Evolutionary conservation across 1,140 invertebrate species (phyloP), one percentile per base, ranked within the genome.

Genomic region (Pygmarrhopalites habei): DNA sequence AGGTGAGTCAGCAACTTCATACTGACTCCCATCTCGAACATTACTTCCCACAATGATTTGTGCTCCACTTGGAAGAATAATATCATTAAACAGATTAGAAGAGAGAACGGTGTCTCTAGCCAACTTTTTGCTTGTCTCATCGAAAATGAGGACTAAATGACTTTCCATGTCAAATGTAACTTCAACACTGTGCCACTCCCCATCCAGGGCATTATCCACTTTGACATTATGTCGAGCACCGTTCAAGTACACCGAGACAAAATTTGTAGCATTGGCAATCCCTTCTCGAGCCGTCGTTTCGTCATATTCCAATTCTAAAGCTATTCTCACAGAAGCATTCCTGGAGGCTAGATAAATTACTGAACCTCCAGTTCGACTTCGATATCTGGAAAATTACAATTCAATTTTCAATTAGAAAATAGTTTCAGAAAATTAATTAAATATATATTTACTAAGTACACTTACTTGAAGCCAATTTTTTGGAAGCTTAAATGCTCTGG

Each of bases 121-220:
- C 7, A 58, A 17, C 25, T 23, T 43, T 28, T 58, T 51, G 32
- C 23, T 23, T 29, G 14, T 12, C n/a, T 26, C 17, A 30, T 58
- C 56, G 28, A 58, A 58, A 17, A 5, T 46, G 7, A 58, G 21
- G 4, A 43, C 23, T 15, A 56, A 39, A 21, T 19, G 17, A 12
- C 30, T 23, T 23, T 57, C 58, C 7, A 44, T 21, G 23, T 57
- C 28, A 51, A 74, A 63, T 3, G 46, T 57, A 4, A 76, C 19
- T 17, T 21, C 52, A 0, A 76, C 60, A 7, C 29, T 49, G 55
- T 76, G 75, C 75, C 75, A 76, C 21, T 63, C 29, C 23, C 75
- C 74, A 65, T 75, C 71, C 25, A 75, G 60, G 23, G 67, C 68
- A 17, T 49, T 47, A 15, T 66, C 53, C 10, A 61, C 28, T 15